These are phyloP conservation scores for Platypus cylindrus DNA, from an alignment of 2,888 invertebrate genomes.

Conservation along the genomic window DNA sequence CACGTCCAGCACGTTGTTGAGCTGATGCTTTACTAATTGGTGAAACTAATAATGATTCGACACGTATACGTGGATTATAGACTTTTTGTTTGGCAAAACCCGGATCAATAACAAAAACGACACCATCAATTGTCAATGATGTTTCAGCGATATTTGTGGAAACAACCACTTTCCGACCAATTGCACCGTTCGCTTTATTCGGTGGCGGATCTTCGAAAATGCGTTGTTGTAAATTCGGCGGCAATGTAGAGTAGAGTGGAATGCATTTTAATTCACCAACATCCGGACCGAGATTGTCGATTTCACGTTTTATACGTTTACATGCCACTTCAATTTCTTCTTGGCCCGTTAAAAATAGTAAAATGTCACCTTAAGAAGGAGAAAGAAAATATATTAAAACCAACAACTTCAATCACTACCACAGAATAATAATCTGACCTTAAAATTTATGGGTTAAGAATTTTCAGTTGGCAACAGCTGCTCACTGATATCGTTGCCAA, in stretches of 20 bases:
- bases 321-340: slow-evolving; percentile 99
- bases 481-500: too few relatives aligned
- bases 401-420: too few relatives aligned
- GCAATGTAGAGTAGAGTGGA: slow-evolving; percentile 94
- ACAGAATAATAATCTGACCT: too few relatives aligned
- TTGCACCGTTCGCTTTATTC: slow-evolving; percentile 61
- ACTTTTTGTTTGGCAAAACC: slow-evolving; percentile 99
- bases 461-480: too few relatives aligned
- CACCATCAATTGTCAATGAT: slow-evolving; percentile 96
- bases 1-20: slow-evolving; percentile 91
- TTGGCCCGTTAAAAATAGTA: slow-evolving; percentile 42
- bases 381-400: slow-evolving; percentile 1
- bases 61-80: slow-evolving; percentile 56
- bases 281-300: slow-evolving; percentile 91
- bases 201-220: slow-evolving; percentile 97
- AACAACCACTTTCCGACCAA: slow-evolving; percentile 78
- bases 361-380: slow-evolving; percentile 29
- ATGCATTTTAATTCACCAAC: slow-evolving; percentile 97
- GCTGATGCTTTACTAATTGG: slow-evolving; percentile 99
- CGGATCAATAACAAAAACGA: slow-evolving; percentile 98
- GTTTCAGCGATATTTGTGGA: slow-evolving; percentile 99
- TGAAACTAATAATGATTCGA: slow-evolving; percentile 94
- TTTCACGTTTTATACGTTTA: slow-evolving; percentile 90
- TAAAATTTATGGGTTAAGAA: too few relatives aligned
- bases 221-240: slow-evolving; percentile 90